Base-by-base conservation (phyloP, 2,797 vertebrate species). In the Enteromius fasciolatus region DNA sequence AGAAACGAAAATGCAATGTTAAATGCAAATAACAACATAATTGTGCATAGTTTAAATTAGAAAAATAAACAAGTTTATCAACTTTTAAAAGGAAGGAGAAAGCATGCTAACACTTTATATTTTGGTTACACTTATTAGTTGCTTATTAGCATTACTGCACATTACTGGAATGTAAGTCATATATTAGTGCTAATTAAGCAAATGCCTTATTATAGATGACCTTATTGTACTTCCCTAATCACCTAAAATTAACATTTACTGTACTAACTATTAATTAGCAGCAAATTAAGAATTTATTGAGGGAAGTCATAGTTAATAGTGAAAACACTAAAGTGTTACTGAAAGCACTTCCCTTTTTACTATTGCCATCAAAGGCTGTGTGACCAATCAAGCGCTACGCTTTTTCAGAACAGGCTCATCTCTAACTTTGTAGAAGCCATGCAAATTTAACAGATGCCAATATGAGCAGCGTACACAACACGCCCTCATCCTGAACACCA, bases 21-120 rank as follows among this genome's bases (percentile, higher is more conserved):
- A 52, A 73, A 14, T 36, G 4, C 18, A 73, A 33, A 52, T 11
- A 33, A 14, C 9, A 11, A 8, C 10, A 33, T 15, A 39, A 54
- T 54, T 36, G 3, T 74, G 31, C 11, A 36, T n/a, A n/a, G 46
- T 36, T n/a, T 74, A 17, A 4, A 3, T 39, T 15, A 73, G 8
- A 5, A 17, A 74, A 81, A 67, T 39, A 78, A 66, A 36, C 14
- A 17, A n/a, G 46, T 31, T 78, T 52, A 52, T 52, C n/a, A 39
- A n/a, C 18, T 67, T 67, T 39, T 23, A 23, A 15, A 9, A 31
- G 18, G 3, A 3, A 46, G 17, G 44, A 48, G 28, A 48, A 36
- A 36, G 8, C 20, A 3, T 2, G 8, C 8, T 9, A 10, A 39
- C 39, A 41, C 39, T 44, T 44, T 3, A 44, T 44, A 11, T 44